phyloP scores from a whole-genome alignment of 2,113 vertebrate species.

The Gracilinanus agilis region DNA sequence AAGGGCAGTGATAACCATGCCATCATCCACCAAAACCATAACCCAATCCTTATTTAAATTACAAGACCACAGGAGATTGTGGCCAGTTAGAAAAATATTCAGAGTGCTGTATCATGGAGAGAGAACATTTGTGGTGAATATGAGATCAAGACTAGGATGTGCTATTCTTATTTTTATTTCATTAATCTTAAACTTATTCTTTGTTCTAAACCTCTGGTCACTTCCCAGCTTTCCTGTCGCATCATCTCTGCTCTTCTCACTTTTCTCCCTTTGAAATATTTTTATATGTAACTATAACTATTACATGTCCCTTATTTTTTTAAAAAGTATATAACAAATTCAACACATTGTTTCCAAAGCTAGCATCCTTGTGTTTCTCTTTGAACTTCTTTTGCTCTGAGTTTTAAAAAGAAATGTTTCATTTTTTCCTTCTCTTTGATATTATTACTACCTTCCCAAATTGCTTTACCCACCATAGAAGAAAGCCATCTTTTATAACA shows the following conservation, averaged over 20 bases:
- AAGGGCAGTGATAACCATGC: background rate
- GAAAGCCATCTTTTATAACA: background rate
- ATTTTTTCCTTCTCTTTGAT: background rate
- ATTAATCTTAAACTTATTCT: background rate
- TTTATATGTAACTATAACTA: background rate
- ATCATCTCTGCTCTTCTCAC: background rate
- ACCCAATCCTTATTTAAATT: background rate
- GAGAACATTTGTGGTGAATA: too few species aligned
- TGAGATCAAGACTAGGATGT: too few species aligned
- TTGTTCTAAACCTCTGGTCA: background rate
- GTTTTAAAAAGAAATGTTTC: background rate
- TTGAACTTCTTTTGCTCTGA: background rate
- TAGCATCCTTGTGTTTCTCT: background rate
- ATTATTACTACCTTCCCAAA: background rate
- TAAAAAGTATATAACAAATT: background rate
- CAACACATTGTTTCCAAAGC: background rate
- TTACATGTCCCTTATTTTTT: background rate
- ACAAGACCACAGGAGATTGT: background rate
- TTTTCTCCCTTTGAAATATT: background rate
- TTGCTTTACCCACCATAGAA: background rate
- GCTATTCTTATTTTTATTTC: too few species aligned
- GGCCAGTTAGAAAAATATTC: too few species aligned
- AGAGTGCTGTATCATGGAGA: too few species aligned
- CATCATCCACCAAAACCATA: background rate
- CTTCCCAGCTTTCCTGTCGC: background rate